Evolutionary conservation across 2,797 vertebrate genomes (phyloP), one percentile per base, ranked within the genome.

Genomic region (Gastrophryne carolinensis): DNA sequence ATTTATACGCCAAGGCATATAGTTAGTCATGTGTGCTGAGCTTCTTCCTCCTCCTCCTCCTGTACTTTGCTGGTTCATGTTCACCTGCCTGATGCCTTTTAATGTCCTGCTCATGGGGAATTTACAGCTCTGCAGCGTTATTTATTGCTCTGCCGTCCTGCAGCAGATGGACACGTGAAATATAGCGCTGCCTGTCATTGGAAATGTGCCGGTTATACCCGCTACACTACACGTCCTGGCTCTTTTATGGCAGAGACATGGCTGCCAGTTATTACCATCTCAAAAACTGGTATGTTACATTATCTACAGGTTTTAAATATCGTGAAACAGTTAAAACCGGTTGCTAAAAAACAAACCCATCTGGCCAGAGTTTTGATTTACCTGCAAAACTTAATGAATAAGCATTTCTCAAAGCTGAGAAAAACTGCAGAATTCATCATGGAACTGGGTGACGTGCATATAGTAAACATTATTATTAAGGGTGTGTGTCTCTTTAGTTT

Each of bases 81-180:
- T 66, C 47, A 75, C 63, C 53, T 75, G 72, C 17, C 63, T 34
- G 63, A 29, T 60, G 53, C 63, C 58, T 70, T 63, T 70, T 70
- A 77, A 53, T 70, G 49, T 63, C 66, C 49, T 56, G 58, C 47
- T 63, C 23, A 19, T 17, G 61, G 73, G 56, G 35, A 70, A 77
- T 77, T 70, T 77, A 75, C 73, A 69, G 58, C 58, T 47, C 66
- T 64, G 57, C 57, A 56, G 52, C 21, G 27, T 76, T 70, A 77
- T 77, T 77, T 77, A 77, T 77, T 35, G 44, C 66, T n/a, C 35
- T 62, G 54, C 35, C 66, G 17, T 70, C 21, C 57, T 37, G 49
- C 66, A 54, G 57, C 66, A 70, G 74, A 70, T 77, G 50, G 73
- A 77, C 66, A 77, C 35, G 23, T 77, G 66, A 77, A 77, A 77